Evolutionary conservation across 2,888 invertebrate species (phyloP), one percentile per base, ranked within the genome.

Genomic region (Campoplex nolae): DNA sequence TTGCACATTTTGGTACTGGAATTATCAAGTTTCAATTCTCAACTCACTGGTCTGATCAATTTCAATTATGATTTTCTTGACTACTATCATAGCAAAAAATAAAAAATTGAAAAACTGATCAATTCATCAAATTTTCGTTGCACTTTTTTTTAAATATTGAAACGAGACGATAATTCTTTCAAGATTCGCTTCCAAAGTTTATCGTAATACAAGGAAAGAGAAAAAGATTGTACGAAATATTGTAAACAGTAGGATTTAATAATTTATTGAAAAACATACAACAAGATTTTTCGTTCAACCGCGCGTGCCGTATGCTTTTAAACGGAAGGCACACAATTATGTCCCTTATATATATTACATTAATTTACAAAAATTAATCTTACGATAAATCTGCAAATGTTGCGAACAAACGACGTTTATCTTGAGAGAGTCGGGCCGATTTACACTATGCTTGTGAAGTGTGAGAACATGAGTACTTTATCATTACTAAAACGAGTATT

Each of bases 211-310:
- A 45, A 78, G 13, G 0, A 58, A 58, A 7, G 7, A 13, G 38
- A 32, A 58, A 32, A 58, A 9, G 9, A 54, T 2, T 16, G 18
- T 58, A 45, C 45, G 62, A n/a, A 48, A 71, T 76, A 56, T 86
- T 87, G 83, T 84, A 84, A 89, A 89, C 83, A 88, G 88, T 89
- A 91, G 89, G 89, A 89, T 91, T 91, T 88, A 90, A 88, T 90
- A 88, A 91, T 93, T 93, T 93, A 92, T 92, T 93, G 92, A 92
- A 93, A 94, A 94, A 94, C 93, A 93, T 94, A 94, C 94, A 93
- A 94, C 93, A 93, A 93, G 92, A 93, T 92, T 89, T 75, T 77
- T 91, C 90, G 87, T 90, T 92, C 91, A 93, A 92, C 90, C 92
- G 92, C 92, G 92, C 93, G 93, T 93, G 93, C 89, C 89, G 81